Base-by-base conservation (phyloP, 2,797 vertebrate genomes). In the Capromys pilorides region DNA sequence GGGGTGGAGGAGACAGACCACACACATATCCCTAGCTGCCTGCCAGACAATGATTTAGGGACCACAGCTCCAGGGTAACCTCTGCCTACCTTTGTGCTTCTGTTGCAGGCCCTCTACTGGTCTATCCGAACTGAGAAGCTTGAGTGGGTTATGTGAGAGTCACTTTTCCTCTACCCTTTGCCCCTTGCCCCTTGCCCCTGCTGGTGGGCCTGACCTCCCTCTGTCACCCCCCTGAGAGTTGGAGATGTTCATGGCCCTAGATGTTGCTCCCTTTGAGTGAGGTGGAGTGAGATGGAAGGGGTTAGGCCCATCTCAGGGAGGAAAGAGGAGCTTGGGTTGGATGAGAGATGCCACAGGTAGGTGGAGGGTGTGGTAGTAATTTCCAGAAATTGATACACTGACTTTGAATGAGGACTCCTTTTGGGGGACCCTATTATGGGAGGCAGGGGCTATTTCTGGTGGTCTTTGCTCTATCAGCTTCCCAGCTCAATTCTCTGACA, bases 121-220 rank as follows among this genome's bases (percentile, higher is more conserved):
- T 98, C 99, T 86, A 99, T 99, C 97, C 99, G 99, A 97, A 99
- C 91, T 0, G 98, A 99, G 88, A 98, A 98, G 19, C 97, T 99
- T 64, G 98, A 99, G 86, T 99, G 99, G 99, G 99, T 99, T 0
- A 18, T 98, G 99, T 99, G 80, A 83, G 28, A 59, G 2, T 26
- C n/a, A 11, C 36, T 14, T 41, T 22, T 26, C 31, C 57, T 28
- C 5, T 5, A 26, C 8, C 21, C 21, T 22, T 14, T 13, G 13
- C 5, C 41, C 26, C 28, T 62, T 8, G 1, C 36, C 31, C 26
- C 24, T 62, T 8, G 1, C 36, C 31, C 22, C 54, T 16, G 3
- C 24, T 45, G 41, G 69, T 80, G 39, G 59, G 6, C 51, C 75
- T 86, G 14, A 69, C 54, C 7, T 78, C 21, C 39, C 14, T 78